These are phyloP conservation scores for Pyrrhosoma nymphula DNA, from an alignment of 2,888 invertebrate species.

Conservation along the genomic window DNA sequence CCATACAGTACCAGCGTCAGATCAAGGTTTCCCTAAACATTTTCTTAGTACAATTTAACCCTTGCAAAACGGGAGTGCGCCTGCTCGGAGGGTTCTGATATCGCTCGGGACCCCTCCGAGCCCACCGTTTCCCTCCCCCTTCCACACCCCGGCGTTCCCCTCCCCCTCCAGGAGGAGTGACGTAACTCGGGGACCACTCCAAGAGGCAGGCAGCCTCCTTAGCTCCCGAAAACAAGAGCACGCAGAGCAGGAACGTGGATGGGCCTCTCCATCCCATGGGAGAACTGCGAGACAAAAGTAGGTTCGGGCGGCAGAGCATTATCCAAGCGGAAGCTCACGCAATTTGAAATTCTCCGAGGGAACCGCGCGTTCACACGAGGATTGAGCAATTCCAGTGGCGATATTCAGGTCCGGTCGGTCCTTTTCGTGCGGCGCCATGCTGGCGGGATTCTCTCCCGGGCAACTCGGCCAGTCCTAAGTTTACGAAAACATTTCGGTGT, in stretches of 20 bases:
- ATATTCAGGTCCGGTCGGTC: not conserved
- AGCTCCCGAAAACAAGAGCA: not conserved
- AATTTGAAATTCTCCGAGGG: conserved; percentile 21
- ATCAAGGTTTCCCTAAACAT: not conserved
- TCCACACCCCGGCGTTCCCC: not conserved
- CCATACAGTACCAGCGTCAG: not conserved
- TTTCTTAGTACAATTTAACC: not conserved
- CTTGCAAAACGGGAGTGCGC: not conserved
- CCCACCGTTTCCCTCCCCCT: not conserved
- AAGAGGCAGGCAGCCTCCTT: not conserved
- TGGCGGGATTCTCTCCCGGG: not conserved
- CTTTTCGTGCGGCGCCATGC: not conserved
- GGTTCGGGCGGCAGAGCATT: not conserved
- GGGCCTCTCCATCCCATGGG: not conserved
- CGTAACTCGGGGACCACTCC: not conserved
- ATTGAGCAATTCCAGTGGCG: not conserved
- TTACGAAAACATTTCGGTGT: not conserved
- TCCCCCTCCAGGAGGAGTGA: not conserved
- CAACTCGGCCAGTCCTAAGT: not conserved
- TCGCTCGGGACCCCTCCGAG: not conserved
- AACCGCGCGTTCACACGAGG: not conserved
- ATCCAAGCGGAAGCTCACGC: conserved; percentile 17
- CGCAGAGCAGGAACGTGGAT: not conserved
- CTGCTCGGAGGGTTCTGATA: not conserved
- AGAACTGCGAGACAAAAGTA: not conserved